Base-by-base conservation (phyloP, 2,113 vertebrate species). In the Erythrocercus mccallii region DNA sequence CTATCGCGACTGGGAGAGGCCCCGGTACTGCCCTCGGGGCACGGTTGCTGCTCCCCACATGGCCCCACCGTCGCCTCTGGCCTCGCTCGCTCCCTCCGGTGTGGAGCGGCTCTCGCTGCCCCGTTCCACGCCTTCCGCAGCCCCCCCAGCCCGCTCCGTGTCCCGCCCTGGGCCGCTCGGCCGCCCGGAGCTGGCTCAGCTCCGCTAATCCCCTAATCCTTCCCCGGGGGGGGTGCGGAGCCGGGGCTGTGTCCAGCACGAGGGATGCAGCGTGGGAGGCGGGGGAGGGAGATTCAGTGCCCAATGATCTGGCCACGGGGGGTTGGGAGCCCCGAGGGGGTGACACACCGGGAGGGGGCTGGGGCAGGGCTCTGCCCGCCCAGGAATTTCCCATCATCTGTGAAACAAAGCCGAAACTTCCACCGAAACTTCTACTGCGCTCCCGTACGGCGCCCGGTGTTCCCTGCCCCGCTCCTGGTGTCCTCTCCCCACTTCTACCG, bases 351-450 rank as follows among this genome's bases (percentile, higher is more conserved):
- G 35, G 62, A 25, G 64, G 37, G 60, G 77, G 70, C 30, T 60
- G 79, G 66, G 70, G 51, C 88, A 51, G 93, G 60, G 57, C 81
- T 53, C 38, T 96, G 88, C 93, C 78, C 61, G 85, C 91, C 40
- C 69, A 84, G 94, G 95, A 95, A 96, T 95, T 96, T 96, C 95
- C 91, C 89, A 15, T 90, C 89, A 45, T 94, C 56, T 61, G 5
- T 9, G 9, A 61, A 88, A 95, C 94, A 95, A 96, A 95, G 95
- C 81, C 82, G 47, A 94, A 90, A 87, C 53, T 81, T 81, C 37
- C 51, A 64, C 73, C 74, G 68, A 93, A 92, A 87, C 58, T 77
- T 54, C 33, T 33, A 48, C 64, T 5, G 69, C 35, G 53, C 82
- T 95, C 91, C 66, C 33, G 38, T 7, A 40, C 35, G 10, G 83